phyloP scores from a whole-genome alignment of 2,797 vertebrate genomes.

The Chloroceryle amazona region DNA sequence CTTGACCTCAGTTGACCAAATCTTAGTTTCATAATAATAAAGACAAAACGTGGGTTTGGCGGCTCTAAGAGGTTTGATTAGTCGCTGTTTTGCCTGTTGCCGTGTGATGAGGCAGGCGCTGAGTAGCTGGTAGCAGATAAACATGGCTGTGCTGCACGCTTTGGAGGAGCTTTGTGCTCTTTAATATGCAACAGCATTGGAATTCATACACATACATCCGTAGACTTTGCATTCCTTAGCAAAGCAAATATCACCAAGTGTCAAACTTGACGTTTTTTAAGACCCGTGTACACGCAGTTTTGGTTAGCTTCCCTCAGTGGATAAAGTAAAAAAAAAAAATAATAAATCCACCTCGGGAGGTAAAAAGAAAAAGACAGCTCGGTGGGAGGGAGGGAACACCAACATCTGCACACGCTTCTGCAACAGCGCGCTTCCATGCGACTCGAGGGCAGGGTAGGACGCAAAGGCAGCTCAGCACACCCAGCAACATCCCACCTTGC shows the following conservation, averaged over 20 bases:
- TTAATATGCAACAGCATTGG: constrained; percentile 51
- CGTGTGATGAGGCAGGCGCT: constrained; percentile 4
- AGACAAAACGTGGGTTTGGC: constrained; percentile 72
- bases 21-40: constrained; percentile 73
- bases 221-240: constrained; percentile 33
- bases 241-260: constrained; percentile 23
- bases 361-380: background rate
- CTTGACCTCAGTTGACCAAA: constrained; percentile 80
- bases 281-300: background rate
- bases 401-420: background rate
- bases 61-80: constrained; percentile 68
- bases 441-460: background rate
- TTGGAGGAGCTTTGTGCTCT: constrained; percentile 44
- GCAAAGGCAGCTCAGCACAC: background rate
- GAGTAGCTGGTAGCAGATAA: constrained; percentile 61
- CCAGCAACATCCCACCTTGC: background rate
- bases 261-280: background rate
- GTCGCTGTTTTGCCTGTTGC: constrained; percentile 47
- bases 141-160: constrained; percentile 34
- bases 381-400: background rate
- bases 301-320: background rate
- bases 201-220: background rate
- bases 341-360: background rate
- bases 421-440: accelerated
- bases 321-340: background rate